Evolutionary conservation across 2,113 vertebrate species (phyloP), one percentile per base, ranked within the genome.

Genomic region (Neogobius melanostomus): DNA sequence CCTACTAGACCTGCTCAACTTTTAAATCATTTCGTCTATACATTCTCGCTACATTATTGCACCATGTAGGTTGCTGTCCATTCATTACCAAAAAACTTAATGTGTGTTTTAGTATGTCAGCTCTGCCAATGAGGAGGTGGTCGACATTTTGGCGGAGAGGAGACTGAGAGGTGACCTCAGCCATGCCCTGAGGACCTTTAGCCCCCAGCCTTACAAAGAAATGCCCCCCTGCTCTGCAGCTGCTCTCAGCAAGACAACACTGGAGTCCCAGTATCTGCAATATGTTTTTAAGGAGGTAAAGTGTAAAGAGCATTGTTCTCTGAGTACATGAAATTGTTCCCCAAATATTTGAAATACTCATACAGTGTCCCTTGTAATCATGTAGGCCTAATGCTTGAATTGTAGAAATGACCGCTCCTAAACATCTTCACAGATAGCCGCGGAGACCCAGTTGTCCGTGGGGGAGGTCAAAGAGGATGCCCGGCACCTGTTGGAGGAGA

Each of bases 131-230:
- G 88, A 94, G 78, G 92, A 94, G 6, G 94, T 97, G 85, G 93
- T 95, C 86, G 96, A 99, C 64, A 91, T 96, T 28, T 72, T 99
- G 85, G 95, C 97, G 85, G 96, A 98, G 64, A 92, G 93, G 50
- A 92, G 94, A 28, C 73, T 83, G 57, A 86, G 89, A 81, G 95
- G 94, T 51, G 98, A 99, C 85, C 77, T 98, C 53, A 84, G 94
- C 79, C 92, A 95, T 1, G 95, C 96, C 0, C 85, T 99, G 88
- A 94, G 95, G 74, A 95, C 93, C 50, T 98, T 93, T 11, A 94
- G 79, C 14, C 95, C 96, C 0, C 88, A 86, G 2, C 87, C 93
- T 17, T 95, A 95, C 84, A 94, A 90, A 69, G 95, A 91, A 3
- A 77, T 91, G 28, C 72, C 69, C 7, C 89, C 94, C 11, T 93